Evolutionary conservation across 2,113 vertebrate genomes (phyloP).

Genomic region (Loxodonta africana): DNA sequence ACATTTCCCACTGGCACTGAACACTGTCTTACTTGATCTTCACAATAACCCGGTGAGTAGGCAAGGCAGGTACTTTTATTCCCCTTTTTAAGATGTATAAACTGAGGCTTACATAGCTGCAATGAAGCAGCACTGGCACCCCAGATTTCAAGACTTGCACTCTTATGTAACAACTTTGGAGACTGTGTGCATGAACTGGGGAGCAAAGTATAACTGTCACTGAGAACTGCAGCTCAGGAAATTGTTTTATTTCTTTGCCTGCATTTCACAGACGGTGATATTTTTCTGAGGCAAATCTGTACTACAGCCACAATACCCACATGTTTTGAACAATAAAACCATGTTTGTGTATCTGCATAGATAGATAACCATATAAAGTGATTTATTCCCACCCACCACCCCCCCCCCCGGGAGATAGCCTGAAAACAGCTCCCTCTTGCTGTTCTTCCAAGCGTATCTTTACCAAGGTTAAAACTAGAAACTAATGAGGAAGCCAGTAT

Average conservation of each 20-base stretch:
- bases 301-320: background rate
- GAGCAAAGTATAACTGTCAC: background rate
- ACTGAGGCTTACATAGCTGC: background rate
- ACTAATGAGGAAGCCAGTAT: background rate
- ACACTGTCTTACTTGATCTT: background rate
- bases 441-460: background rate
- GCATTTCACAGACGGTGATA: background rate
- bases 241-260: background rate
- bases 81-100: background rate
- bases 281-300: conserved; percentile 8
- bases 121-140: background rate
- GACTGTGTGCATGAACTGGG: background rate
- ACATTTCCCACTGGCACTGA: background rate
- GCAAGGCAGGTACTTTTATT: background rate
- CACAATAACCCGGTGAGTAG: background rate
- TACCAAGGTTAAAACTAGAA: background rate
- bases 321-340: background rate
- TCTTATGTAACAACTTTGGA: background rate
- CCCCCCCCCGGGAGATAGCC: background rate
- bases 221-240: background rate
- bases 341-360: background rate
- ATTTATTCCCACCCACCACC: no score
- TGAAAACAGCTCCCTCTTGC: conserved; percentile 66
- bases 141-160: background rate
- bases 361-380: background rate